Base-by-base conservation (phyloP, 2,888 invertebrate species). In the Liodrosophila aerea region DNA sequence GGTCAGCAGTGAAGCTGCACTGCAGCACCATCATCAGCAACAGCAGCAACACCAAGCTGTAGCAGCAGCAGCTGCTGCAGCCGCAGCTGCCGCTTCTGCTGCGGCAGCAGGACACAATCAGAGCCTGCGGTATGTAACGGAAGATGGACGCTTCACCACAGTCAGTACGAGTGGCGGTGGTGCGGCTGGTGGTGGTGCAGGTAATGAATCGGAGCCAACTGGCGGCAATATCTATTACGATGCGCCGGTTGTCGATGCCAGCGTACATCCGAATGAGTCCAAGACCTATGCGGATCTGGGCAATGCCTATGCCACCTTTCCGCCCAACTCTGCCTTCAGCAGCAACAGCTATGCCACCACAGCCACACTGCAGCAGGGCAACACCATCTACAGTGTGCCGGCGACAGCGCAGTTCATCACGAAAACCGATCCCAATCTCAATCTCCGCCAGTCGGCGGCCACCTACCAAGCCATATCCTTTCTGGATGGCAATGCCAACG, bases 201-300 rank as follows among this genome's bases (percentile, higher is more conserved):
- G 22, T 12, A 61, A 56, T 0, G 74, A 73, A 13, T 37, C 44
- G 13, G 64, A 69, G 0, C 36, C 52, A 2, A 7, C 60, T 7
- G 43, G 60, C 11, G 41, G 58, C 1, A 76, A 44, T 30, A 22
- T 74, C 9, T 88, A 87, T 61, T 89, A 87, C 45, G 88, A 89
- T 12, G 53, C 73, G 0, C 52, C 83, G 1, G 84, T 87, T 4
- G 83, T 87, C 1, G 89, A 89, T 45, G 78, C 87, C 34, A 83
- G 68, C 7, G 68, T 80, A 1, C 87, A 88, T 62, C 60, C 73
- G 5, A 87, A 85, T 41, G 90, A 90, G 68, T 64, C 83, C 1
- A 90, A 90, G 66, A 90, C 90, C 0, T 90, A 89, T 50, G 89
- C 89, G 8, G 90, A 90, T 62, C 60, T 90, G 58, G 89, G 89